Evolutionary conservation across 2,113 vertebrate species (phyloP), one percentile per base, ranked within the genome.

Genomic region (Laticauda colubrina): DNA sequence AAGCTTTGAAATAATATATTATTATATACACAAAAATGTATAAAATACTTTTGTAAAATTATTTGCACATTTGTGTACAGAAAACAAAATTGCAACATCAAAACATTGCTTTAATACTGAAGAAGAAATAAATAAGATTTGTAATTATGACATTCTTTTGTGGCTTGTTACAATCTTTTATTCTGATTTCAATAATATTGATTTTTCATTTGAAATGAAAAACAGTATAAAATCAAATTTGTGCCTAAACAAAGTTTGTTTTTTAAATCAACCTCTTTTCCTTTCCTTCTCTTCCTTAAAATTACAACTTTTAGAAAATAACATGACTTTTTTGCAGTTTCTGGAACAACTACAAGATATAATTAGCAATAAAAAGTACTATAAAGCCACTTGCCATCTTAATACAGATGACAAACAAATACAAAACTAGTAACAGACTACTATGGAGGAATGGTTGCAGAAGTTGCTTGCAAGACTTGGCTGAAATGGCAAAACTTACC

Each of bases 241-340:
- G 90, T 89, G 0, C 48, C 54, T 91, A 89, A 89, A 89, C n/a
- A 39, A 75, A 75, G 0, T 5, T 18, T 34, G 48, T 75, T 69
- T 75, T 93, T 90, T 94, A 96, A 96, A 64, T 45, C 55, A 29
- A 86, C 69, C 9, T 10, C 91, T 14, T 34, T 2, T 34, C 12
- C 0, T 69, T 2, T 51, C 48, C 48, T 51, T 51, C 61, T 69
- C 4, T n/a, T 75, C n/a, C 55, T 55, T 56, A 55, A 39, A 93
- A 59, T 93, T 96, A 69, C 48, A 89, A 64, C 85, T 93, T 87
- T 96, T 90, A 92, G 64, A 85, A 93, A 96, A 88, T 43, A 59
- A 69, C 56, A 39, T 14, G 54, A 2, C 11, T 86, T n/a, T 93
- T 92, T 94, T 54, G 69, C 56, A 93, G 4, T 91, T 51, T 87